Evolutionary conservation across 2,797 vertebrate genomes (phyloP), one percentile per base, ranked within the genome.

Genomic region (Myoxocephalus aenaeus): DNA sequence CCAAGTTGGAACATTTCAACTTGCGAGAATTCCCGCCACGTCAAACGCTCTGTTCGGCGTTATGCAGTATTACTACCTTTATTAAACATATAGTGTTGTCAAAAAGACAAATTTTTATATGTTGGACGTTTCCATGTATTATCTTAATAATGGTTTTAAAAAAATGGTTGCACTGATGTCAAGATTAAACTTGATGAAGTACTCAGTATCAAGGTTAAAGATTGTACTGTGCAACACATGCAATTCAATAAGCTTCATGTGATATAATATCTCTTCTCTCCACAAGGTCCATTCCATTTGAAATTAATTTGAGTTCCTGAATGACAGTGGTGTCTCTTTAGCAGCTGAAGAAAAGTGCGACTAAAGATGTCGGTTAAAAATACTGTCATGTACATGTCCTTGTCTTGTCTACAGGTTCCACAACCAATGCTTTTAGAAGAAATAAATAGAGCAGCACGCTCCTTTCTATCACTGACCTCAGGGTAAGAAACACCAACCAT

Each of bases 391-490:
- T 67, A 56, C 53, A 22, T 25, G 32, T 69, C 77, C 79, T 77
- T 70, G 58, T 73, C 15, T 66, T 34, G 78, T 79, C 20, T 79
- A 65, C 25, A 73, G 34, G n/a, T 51, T 82, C 29, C 66, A 68
- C 15, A 71, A 66, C 68, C 57, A 42, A 56, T 70, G 51, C 51
- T 65, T 71, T 66, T 12, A n/a, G n/a, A 67, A 54, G 14, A 38
- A 56, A 56, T 58, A 36, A 61, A 15, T 56, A 58, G n/a, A 46
- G 38, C 32, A 34, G 11, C 6, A 11, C 65, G 54, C 71, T 68
- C 20, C 53, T 65, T 2, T 44, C 3, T 42, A 14, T 42, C 40
- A 4, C 40, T 42, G 40, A 42, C 12, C 40, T 42, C 1, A 14
- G 13, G 13, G 40, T 42, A 42, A 14, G 40, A 42, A 42, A 42